Percentiles rank a stretch among this genome's conserved stretches.
phyloP scores from a whole-genome alignment of 2,888 invertebrate species.

The Cosmopolites sordidus region DNA sequence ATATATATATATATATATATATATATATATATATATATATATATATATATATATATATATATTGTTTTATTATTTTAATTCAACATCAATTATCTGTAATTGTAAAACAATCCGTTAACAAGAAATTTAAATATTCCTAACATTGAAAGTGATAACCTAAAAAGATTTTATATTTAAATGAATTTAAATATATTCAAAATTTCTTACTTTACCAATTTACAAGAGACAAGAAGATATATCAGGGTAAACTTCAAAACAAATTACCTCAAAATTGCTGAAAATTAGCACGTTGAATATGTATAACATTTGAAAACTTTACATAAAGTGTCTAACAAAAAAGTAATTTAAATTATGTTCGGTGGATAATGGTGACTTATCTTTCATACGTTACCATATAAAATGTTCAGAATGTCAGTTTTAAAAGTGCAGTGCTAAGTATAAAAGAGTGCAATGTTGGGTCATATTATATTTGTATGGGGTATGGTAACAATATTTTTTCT shows the following conservation, averaged over 20 bases:
- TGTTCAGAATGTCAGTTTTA: not conserved
- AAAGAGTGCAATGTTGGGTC: too few species aligned
- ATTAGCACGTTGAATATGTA: not conserved
- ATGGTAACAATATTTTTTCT: too few species aligned
- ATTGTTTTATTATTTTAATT: too few species aligned
- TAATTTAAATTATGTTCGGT: constrained; percentile 4
- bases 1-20: too few species aligned
- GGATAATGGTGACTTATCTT: constrained; percentile 4
- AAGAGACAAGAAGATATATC: not conserved
- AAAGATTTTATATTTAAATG: not conserved
- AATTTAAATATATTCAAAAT: not conserved
- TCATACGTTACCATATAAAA: not conserved
- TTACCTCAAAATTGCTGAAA: not conserved
- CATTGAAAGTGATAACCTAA: not conserved
- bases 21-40: too few species aligned
- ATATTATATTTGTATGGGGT: too few species aligned
- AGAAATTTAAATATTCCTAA: not conserved
- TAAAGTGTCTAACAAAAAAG: constrained; percentile 1
- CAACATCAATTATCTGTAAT: too few species aligned
- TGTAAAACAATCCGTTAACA: too few species aligned
- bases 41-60: too few species aligned
- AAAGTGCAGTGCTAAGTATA: not conserved
- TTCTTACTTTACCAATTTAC: not conserved
- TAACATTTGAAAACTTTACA: not conserved
- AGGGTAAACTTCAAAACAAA: too few species aligned